Evolutionary conservation across 2,888 invertebrate genomes (phyloP).

Genomic region (Protophormia terraenovae): DNA sequence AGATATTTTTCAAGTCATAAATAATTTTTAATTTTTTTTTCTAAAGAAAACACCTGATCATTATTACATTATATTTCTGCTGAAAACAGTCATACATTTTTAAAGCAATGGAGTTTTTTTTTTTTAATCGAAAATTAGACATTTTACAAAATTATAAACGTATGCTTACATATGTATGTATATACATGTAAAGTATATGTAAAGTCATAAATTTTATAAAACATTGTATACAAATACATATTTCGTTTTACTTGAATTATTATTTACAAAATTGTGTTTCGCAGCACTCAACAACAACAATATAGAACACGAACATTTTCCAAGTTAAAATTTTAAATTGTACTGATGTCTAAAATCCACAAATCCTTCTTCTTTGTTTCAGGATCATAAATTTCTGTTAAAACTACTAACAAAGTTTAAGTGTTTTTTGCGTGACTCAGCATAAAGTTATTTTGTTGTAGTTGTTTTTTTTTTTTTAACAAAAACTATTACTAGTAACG

Average conservation of each 20-base stretch:
- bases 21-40: too few relatives aligned
- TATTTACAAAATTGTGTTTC: background rate
- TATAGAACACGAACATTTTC: background rate
- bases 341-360: slow-evolving; percentile 47
- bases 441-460: slow-evolving; percentile 2
- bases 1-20: too few relatives aligned
- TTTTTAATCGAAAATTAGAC: background rate
- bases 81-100: background rate
- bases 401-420: slow-evolving; percentile 52
- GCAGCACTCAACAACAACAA: background rate
- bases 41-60: too few relatives aligned
- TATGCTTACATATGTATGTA: too few relatives aligned
- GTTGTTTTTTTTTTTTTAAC: background rate
- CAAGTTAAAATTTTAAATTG: slow-evolving; percentile 24
- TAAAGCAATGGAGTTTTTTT: background rate
- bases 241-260: background rate
- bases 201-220: background rate
- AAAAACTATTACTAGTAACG: background rate
- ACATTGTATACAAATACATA: background rate
- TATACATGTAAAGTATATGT: background rate
- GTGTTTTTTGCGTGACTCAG: slow-evolving; percentile 30
- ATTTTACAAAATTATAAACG: background rate
- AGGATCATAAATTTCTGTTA: slow-evolving; percentile 51
- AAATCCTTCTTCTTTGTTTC: slow-evolving; percentile 59
- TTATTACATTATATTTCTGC: too few relatives aligned